Evolutionary conservation across 2,113 vertebrate genomes (phyloP), one percentile per base, ranked within the genome.

Genomic region (Azemiops feae): DNA sequence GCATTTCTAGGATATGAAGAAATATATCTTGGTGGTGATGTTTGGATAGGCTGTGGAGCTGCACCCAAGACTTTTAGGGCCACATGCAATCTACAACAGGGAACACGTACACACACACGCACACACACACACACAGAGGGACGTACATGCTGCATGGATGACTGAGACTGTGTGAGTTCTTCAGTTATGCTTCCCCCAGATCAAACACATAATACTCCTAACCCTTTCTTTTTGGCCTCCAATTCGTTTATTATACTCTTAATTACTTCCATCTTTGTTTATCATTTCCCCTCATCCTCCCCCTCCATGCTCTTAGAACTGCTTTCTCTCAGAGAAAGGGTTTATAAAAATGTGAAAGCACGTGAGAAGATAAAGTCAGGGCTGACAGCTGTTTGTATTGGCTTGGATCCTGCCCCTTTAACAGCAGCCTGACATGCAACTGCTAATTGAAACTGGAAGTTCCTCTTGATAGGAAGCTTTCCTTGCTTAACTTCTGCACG

Each of bases 181-280:
- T 45, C 47, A 20, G 47, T 88, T 88, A 22, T 8, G 4, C 30
- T 11, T 23, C 23, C 14, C 57, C 27, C 10, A 4, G 14, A 39
- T 69, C 53, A 91, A 87, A 87, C 16, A 45, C 45, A 58, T 23
- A n/a, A 47, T 43, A 43, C 3, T 85, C 25, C 50, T 60, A 81
- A 43, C 74, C 34, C 3, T 27, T 88, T 39, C 45, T 27, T 39
- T 87, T 88, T 58, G n/a, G 85, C 86, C 85, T 55, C 91, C 57
- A 81, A 81, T 91, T 30, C 30, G 25, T 87, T 87, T 87, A 87
- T 22, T 58, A 91, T 43, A 27, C 50, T 9, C 30, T 39, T 87
- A 64, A 34, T 92, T 87, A n/a, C 85, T 87, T 87, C 55, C 91
- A 92, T 34, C 91, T 58, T 47, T 60, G 85, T 92, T 92, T 50